A percentile compares a stretch with the other conserved stretches of the same genome.
phyloP scores from a whole-genome alignment of 2,113 vertebrate genomes.

The Cynocephalus volans region DNA sequence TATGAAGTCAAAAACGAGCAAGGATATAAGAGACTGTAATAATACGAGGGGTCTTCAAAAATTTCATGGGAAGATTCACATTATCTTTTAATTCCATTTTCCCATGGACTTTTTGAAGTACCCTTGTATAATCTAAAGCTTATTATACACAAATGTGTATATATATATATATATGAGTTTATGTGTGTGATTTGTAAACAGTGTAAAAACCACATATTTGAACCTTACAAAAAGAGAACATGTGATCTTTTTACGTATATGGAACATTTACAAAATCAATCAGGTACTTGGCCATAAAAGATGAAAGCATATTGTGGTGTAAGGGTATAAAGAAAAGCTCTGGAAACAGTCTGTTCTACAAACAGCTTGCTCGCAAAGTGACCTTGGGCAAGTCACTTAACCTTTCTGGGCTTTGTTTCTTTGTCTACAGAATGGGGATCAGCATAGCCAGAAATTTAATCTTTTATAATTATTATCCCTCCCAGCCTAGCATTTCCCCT shows the following conservation, averaged over 20 bases:
- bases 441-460: background rate
- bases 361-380: background rate
- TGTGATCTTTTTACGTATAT: background rate
- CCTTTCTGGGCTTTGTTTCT: conserved; percentile 10
- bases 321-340: background rate
- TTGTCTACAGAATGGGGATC: background rate
- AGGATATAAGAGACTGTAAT: background rate
- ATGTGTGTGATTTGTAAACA: background rate
- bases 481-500: background rate
- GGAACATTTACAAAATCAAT: background rate
- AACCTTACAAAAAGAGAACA: background rate
- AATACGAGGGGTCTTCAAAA: background rate
- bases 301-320: background rate
- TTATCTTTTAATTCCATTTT: too few relatives aligned
- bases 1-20: background rate
- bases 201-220: background rate
- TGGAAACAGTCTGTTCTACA: background rate
- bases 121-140: background rate
- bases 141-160: background rate
- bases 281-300: background rate
- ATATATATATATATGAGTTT: background rate
- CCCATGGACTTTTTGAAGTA: too few relatives aligned
- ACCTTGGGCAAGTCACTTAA: background rate
- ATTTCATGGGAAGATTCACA: too few relatives aligned
- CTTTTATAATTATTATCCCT: background rate